A percentile compares a stretch with the other conserved stretches of the same genome.
These are phyloP conservation scores for Coccyzus lansbergi DNA, from an alignment of 2,797 vertebrate genomes.

Conservation along the genomic window DNA sequence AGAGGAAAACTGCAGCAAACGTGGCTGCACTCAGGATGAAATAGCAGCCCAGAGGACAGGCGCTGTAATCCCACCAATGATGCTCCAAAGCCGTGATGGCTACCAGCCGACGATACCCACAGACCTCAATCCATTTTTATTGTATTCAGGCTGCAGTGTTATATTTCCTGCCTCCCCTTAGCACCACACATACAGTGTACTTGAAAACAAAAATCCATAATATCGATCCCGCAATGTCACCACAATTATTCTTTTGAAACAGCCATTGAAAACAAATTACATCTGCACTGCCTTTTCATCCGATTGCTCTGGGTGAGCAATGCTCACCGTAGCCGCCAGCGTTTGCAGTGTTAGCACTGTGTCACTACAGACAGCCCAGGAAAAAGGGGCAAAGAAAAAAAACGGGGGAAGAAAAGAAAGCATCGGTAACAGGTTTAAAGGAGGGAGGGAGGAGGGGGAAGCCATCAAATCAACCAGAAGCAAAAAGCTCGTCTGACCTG, in stretches of 20 bases:
- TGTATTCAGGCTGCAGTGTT: conserved; percentile 93
- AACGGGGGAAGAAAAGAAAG: neutral
- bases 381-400: conserved; percentile 30
- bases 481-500: neutral
- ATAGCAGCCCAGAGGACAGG: conserved; percentile 87
- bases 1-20: conserved; percentile 74
- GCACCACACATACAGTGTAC: conserved; percentile 97
- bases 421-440: too few relatives aligned
- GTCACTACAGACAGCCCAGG: conserved; percentile 83
- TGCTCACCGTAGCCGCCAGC: conserved; percentile 87
- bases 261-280: conserved; percentile 99
- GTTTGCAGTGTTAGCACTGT: conserved; percentile 79
- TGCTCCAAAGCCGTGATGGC: conserved; percentile 88
- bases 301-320: conserved; percentile 95
- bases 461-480: conserved; percentile 54
- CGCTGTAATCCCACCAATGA: conserved; percentile 92
- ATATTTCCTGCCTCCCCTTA: conserved; percentile 97
- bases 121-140: conserved; percentile 97
- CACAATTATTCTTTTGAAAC: conserved; percentile 99
- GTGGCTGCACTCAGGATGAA: conserved; percentile 76
- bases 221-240: conserved; percentile 99
- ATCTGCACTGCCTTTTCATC: conserved; percentile 99
- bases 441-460: neutral
- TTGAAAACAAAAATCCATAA: conserved; percentile 99
- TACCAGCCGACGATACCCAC: conserved; percentile 92